These are phyloP conservation scores for Ditylenchus weischeri DNA, from an alignment of 2,888 invertebrate genomes.

Conservation along the genomic window DNA sequence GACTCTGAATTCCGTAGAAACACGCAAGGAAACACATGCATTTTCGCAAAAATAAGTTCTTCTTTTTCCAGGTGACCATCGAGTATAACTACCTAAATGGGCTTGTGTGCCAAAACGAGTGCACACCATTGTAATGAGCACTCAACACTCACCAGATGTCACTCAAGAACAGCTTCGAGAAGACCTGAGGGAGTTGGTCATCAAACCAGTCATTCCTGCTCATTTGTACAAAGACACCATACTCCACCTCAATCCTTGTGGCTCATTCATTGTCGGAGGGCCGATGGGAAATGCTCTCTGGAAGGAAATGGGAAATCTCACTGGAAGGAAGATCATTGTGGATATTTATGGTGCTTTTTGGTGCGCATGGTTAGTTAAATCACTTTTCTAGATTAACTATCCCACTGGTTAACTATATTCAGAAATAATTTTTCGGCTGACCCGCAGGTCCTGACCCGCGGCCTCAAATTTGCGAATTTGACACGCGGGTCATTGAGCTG, in stretches of 20 bases:
- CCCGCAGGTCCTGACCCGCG: no score
- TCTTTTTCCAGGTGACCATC: constrained; percentile 76
- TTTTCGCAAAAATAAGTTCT: not conserved
- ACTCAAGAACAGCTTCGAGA: constrained; percentile 65
- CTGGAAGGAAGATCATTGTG: constrained; percentile 97
- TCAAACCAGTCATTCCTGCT: constrained; percentile 84
- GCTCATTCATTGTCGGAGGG: constrained; percentile 89
- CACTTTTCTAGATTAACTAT: no score
- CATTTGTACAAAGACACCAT: constrained; percentile 84
- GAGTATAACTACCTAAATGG: constrained; percentile 88
- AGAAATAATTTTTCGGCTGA: no score
- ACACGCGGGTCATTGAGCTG: no score
- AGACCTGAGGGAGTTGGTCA: constrained; percentile 75
- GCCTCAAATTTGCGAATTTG: no score
- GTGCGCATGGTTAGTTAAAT: constrained; percentile 73
- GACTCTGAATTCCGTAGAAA: no score
- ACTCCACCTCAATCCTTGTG: constrained; percentile 93
- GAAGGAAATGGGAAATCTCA: no score
- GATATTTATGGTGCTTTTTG: constrained; percentile 99
- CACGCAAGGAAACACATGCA: no score
- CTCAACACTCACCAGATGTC: constrained; percentile 92
- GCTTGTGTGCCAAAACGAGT: constrained; percentile 91
- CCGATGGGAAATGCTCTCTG: constrained; percentile 65
- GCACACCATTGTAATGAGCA: constrained; percentile 94
- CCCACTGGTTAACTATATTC: no score